Percentiles rank a stretch among this genome's conserved stretches.
Evolutionary conservation across 2,888 invertebrate species (phyloP).

Genomic region (Apeira syringaria): DNA sequence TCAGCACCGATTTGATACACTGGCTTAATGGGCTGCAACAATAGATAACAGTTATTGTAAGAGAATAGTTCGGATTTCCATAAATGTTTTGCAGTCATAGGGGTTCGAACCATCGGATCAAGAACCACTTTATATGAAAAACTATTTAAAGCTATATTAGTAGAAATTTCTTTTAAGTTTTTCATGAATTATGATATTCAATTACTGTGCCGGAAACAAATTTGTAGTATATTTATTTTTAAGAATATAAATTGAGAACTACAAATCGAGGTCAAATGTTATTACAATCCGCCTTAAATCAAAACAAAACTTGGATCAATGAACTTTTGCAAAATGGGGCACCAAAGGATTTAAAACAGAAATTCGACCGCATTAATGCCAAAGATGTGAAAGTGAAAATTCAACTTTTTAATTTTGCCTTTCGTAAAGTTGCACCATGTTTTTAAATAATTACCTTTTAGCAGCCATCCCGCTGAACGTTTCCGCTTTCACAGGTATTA

Average conservation of each 20-base stretch:
- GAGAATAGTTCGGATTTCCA: not conserved
- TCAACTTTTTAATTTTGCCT: not conserved
- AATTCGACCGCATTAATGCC: not conserved
- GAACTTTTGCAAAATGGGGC: not conserved
- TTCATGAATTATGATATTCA: too few species aligned
- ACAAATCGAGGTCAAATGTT: too few species aligned
- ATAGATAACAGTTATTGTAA: slow-evolving; percentile 31
- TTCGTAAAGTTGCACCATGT: slow-evolving; percentile 30
- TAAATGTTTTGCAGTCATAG: too few species aligned
- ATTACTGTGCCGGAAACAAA: too few species aligned
- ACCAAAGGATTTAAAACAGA: slow-evolving; percentile 1
- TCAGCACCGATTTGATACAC: slow-evolving; percentile 80
- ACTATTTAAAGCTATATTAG: too few species aligned
- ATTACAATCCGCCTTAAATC: too few species aligned
- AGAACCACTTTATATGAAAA: too few species aligned
- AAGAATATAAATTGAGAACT: too few species aligned
- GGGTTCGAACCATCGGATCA: too few species aligned
- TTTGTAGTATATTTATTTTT: too few species aligned
- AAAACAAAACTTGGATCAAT: too few species aligned
- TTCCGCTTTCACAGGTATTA: slow-evolving; percentile 73
- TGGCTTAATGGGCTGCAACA: slow-evolving; percentile 75
- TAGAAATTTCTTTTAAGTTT: too few species aligned
- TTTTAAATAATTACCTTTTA: slow-evolving; percentile 64
- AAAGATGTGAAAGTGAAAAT: not conserved
- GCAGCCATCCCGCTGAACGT: slow-evolving; percentile 74